Base-by-base conservation (phyloP, 1,140 invertebrate species). In the Drosophila oshimai region DNA sequence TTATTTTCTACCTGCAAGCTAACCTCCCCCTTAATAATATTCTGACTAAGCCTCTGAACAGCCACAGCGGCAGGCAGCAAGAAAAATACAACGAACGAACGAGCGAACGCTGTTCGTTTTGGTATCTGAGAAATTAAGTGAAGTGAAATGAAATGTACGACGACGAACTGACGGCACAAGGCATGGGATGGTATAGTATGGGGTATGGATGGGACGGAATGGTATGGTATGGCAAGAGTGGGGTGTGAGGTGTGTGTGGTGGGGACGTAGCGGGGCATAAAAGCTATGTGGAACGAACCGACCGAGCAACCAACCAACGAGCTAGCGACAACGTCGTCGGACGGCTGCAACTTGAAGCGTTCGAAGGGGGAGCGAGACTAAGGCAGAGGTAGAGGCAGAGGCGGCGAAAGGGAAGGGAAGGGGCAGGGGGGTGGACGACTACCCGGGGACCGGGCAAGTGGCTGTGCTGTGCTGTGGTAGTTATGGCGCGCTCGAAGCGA, bases 41-140 rank as follows among this genome's bases (percentile, higher is more conserved):
- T 20, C 20, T 1, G 2, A 24, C 15, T 45, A 36, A 42, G 58
- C 53, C 58, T 6, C 36, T 62, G 58, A 4, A 10, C 26, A 39
- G 24, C 39, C 46, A 57, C 69, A 60, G 71, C 47, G 47, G 47
- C 74, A 79, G 36, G 36, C 60, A 57, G 41, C 47, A 74, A 70
- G 64, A 79, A 80, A 80, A 80, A 81, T 69, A 87, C 73, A 81
- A 58, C 51, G 58, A 58, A 34, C 53, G 39, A 62, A 58, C 58
- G 58, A 31, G 24, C 61, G 26, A 65, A 55, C 79, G 60, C 55
- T 86, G 78, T 84, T 84, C 79, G 79, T 74, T 86, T 86, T 86
- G 80, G 80, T 86, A 86, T 86, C 81, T 81, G 81, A 87, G 76
- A 87, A 86, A 87, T 87, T 86, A 86, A 87, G 76, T 87, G 81